Evolutionary conservation across 1,140 invertebrate genomes (phyloP), one percentile per base, ranked within the genome.

Genomic region (Neomicropteryx cornuta): DNA sequence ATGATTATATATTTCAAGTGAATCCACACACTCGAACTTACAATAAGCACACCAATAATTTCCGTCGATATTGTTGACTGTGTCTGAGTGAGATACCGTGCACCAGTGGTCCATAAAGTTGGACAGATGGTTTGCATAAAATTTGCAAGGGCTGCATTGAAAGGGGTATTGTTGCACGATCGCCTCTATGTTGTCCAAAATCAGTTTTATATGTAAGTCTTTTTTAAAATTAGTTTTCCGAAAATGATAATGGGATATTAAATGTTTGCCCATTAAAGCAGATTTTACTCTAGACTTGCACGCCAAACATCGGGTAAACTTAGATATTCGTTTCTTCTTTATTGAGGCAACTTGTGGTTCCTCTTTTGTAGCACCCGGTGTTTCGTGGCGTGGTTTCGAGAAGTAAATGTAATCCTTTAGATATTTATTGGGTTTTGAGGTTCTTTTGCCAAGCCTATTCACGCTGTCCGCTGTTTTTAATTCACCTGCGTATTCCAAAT

Each of bases 201-300:
- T 75, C 47, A 84, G 70, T 17, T 65, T 55, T 43, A 66, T 65
- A 23, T 75, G 71, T 18, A 57, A 56, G 14, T 60, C 56, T 38
- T 66, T 66, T 30, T 56, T 60, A n/a, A 67, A 62, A 39, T 71
- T 66, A 41, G 75, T 73, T 50, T 80, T 79, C 47, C 80, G 70
- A 49, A 79, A 85, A 55, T 87, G 85, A 58, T 81, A 88, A 58
- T 82, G 81, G 19, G 83, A 87, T 38, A 88, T 83, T 36, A 88
- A 66, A 62, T 88, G 85, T 55, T 87, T 87, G 36, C 85, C 83
- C 62, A 87, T 77, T 44, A 83, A 60, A 40, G 78, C 67, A 3
- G 70, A 67, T 36, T 69, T 70, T 18, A 87, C 78, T 45, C 73
- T 71, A 11, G 75, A 75, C 19, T 71, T 71, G 43, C 83, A 88